phyloP scores from a whole-genome alignment of 2,113 vertebrate genomes.

The Connochaetes taurinus region DNA sequence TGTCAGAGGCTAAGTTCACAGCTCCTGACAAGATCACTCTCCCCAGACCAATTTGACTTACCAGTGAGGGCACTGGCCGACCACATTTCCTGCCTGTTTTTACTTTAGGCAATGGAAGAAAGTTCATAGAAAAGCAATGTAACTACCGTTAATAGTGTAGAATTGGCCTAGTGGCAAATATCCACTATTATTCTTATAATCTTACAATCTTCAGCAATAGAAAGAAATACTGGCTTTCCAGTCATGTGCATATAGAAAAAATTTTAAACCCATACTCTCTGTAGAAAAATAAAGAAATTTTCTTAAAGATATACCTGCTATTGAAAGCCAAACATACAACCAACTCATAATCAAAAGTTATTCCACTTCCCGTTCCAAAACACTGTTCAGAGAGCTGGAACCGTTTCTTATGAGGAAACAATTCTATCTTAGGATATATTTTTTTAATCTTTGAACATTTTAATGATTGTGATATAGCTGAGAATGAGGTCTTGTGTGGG shows the following conservation, averaged over 20 bases:
- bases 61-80: neutral
- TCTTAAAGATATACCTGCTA: neutral
- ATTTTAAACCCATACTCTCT: neutral
- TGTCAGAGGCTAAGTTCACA: neutral
- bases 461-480: neutral
- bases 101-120: neutral
- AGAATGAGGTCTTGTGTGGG: neutral
- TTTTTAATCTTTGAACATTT: neutral
- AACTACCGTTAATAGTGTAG: neutral
- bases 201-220: neutral
- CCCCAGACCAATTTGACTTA: neutral
- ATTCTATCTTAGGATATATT: neutral
- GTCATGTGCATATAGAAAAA: neutral
- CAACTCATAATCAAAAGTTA: neutral
- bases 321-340: neutral
- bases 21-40: too few relatives aligned
- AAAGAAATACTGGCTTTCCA: neutral
- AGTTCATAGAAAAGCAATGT: neutral
- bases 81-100: neutral
- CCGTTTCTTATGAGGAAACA: neutral
- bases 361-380: neutral
- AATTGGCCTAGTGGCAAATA: neutral
- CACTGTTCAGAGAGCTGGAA: neutral
- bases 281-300: neutral
- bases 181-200: neutral